phyloP scores from a whole-genome alignment of 2,113 vertebrate species.

The Rutilus rutilus region DNA sequence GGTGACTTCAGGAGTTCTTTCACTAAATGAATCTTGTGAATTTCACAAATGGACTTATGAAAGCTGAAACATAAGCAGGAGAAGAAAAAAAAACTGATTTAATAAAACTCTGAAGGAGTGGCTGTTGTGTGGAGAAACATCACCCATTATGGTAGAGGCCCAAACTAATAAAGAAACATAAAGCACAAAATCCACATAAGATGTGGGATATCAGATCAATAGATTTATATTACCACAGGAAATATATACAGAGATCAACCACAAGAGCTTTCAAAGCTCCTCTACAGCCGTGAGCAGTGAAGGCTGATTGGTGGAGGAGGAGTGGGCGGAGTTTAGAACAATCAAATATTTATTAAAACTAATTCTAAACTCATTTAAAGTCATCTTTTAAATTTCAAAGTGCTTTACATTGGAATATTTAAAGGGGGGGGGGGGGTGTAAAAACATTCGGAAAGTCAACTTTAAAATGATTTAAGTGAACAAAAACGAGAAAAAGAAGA shows the following conservation, averaged over 20 bases:
- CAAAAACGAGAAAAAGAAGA: not conserved
- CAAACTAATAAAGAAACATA: not conserved
- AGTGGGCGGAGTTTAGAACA: no score
- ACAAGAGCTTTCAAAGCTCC: not conserved
- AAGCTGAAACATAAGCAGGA: not conserved
- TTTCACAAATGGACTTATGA: not conserved
- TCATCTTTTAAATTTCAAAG: not conserved
- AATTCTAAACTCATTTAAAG: no score
- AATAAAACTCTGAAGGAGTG: not conserved
- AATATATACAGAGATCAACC: not conserved
- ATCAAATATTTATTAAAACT: no score
- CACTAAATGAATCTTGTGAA: not conserved
- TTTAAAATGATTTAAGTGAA: not conserved
- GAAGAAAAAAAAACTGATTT: not conserved
- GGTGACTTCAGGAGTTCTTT: not conserved
- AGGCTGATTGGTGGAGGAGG: not conserved
- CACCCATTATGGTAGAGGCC: not conserved
- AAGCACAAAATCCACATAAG: not conserved
- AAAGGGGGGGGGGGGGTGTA: not conserved
- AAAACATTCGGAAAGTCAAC: no score
- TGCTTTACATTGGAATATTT: not conserved
- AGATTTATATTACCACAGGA: not conserved
- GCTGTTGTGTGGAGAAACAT: not conserved
- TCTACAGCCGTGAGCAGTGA: not conserved
- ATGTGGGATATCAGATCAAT: not conserved